A percentile compares a stretch with the other conserved stretches of the same genome.
Evolutionary conservation across 2,888 invertebrate species (phyloP).

Genomic region (Acrobasis suavella): DNA sequence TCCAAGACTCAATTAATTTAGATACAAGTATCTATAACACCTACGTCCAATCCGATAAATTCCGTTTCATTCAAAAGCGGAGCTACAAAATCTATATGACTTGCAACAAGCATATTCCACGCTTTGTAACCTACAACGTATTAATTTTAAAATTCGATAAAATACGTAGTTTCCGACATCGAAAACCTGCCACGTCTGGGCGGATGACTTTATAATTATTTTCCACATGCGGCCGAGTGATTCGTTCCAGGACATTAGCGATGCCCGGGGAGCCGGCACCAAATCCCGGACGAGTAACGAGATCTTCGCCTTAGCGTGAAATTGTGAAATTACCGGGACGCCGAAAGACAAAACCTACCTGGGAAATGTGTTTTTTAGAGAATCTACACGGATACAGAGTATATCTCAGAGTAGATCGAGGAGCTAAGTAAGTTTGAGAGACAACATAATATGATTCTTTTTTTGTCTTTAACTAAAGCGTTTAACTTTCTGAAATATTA

Average conservation of each 20-base stretch:
- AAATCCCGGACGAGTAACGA: slow-evolving; percentile 70
- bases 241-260: slow-evolving; percentile 75
- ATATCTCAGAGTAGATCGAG: too few relatives aligned
- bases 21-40: neutral
- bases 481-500: too few relatives aligned
- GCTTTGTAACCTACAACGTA: slow-evolving; percentile 23
- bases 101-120: slow-evolving; percentile 26
- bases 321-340: slow-evolving; percentile 74
- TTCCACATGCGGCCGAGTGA: slow-evolving; percentile 68
- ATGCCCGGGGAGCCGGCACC: slow-evolving; percentile 58
- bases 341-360: slow-evolving; percentile 45
- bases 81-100: neutral
- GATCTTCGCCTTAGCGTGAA: slow-evolving; percentile 76
- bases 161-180: slow-evolving; percentile 58
- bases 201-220: slow-evolving; percentile 73
- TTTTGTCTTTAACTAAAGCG: too few relatives aligned
- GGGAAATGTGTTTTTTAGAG: slow-evolving; percentile 33
- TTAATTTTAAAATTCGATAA: slow-evolving; percentile 41
- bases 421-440: too few relatives aligned
- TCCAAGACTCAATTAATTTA: neutral
- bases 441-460: too few relatives aligned
- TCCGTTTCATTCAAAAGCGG: neutral
- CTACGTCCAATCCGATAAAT: neutral
- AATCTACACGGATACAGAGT: neutral
- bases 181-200: slow-evolving; percentile 50